These are phyloP conservation scores for Erpetoichthys calabaricus DNA, from an alignment of 2,797 vertebrate species.

Conservation along the genomic window DNA sequence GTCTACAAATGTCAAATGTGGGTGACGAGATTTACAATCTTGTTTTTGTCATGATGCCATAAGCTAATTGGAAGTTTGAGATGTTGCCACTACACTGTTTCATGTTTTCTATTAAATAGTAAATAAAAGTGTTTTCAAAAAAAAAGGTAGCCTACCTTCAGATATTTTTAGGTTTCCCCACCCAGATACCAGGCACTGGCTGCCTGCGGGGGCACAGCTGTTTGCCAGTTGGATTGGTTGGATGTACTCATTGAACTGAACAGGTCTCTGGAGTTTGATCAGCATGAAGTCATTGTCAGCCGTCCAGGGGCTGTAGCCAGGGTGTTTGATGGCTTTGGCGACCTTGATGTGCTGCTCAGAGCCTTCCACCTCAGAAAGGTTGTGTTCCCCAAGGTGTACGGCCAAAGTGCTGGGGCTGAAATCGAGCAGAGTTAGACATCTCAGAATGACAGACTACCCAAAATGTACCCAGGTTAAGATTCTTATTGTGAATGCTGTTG, in stretches of 20 bases:
- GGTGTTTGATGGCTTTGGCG: slow-evolving; percentile 28
- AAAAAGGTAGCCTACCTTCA: slow-evolving; percentile 22
- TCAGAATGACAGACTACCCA: too few relatives aligned
- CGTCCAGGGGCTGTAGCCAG: slow-evolving; percentile 14
- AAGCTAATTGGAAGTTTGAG: too few relatives aligned
- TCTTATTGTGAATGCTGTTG: too few relatives aligned
- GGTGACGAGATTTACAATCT: neutral
- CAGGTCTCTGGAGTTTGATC: slow-evolving; percentile 29
- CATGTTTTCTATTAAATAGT: too few relatives aligned
- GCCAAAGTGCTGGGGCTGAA: slow-evolving; percentile 23
- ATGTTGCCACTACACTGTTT: too few relatives aligned
- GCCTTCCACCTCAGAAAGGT: slow-evolving; percentile 20
- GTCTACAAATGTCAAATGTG: neutral
- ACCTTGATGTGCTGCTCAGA: slow-evolving; percentile 35
- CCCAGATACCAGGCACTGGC: slow-evolving; percentile 32
- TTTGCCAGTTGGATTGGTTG: slow-evolving; percentile 23
- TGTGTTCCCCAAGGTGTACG: slow-evolving; percentile 36
- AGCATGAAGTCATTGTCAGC: slow-evolving; percentile 35
- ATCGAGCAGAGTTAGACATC: too few relatives aligned
- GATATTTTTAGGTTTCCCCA: slow-evolving; percentile 33
- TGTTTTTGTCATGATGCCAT: neutral
- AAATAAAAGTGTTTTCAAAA: too few relatives aligned
- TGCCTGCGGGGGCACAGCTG: slow-evolving; percentile 20
- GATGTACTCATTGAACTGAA: slow-evolving; percentile 27
- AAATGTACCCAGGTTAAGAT: too few relatives aligned